Base-by-base conservation (phyloP, 2,888 invertebrate genomes). In the Tortricodes alternella region DNA sequence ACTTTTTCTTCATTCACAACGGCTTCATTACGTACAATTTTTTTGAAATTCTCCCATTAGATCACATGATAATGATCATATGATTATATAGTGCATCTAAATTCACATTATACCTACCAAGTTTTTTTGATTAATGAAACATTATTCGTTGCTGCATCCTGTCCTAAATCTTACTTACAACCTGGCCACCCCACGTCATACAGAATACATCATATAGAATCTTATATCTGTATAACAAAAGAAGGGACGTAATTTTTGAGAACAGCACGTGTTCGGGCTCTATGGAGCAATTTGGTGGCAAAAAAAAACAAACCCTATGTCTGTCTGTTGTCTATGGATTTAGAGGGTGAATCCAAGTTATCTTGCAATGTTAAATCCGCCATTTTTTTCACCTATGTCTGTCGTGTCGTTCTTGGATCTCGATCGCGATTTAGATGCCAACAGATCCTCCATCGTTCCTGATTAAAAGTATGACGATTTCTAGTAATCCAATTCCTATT, bases 211-310 rank as follows among this genome's bases (percentile, higher is more conserved):
- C 73, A 74, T 73, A 74, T 74, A 71, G 67, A 73, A 58, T 55
- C 56, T 64, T 62, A 69, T 61, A 62, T 62, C 77, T 80, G 29
- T 76, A 74, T 66, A 73, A 67, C 69, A 70, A 76, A 77, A 67
- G 66, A 65, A 60, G 61, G 66, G 66, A 65, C 74, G 76, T 80
- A 80, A 82, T 85, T 80, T 80, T 79, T 76, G 61, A 74, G 76
- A 74, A 74, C 75, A 82, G 86, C 89, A 89, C 89, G 88, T 89
- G 89, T 85, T 76, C 62, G 63, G 61, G 62, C 73, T 78, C 74
- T 78, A 77, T 77, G 67, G 74, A 71, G 75, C 77, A 79, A 81
- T 83, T 79, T 74, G 66, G 74, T 70, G 63, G 62, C 55, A 65
- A 69, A 76, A 78, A 81, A 78, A 80, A 82, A 80, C 78, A 74